Evolutionary conservation across 2,797 vertebrate genomes (phyloP), one percentile per base, ranked within the genome.

Genomic region (Nothura maculosa): DNA sequence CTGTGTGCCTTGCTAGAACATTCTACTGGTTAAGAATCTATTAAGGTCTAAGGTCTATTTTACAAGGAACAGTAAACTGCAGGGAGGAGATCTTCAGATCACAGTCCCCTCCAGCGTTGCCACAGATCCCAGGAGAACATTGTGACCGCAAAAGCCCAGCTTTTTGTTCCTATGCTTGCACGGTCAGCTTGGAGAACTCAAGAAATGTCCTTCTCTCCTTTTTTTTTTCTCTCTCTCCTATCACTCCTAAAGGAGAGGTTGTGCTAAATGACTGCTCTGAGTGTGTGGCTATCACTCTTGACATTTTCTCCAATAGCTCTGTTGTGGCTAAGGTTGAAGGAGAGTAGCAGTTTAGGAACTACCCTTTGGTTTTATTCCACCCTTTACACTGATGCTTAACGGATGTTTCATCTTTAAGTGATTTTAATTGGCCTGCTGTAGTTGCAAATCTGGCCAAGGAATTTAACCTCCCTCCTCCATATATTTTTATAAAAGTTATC

Each of bases 281-380:
- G 13, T 54, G 70, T 4, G 6, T 7, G 25, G 48, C 22, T 1
- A 0, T 74, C 0, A 0, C 10, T 52, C 8, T 52, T 52, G 27
- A 12, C 30, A 40, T 4, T 40, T 85, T 8, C 66, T 70, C 24
- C 32, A 80, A 32, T n/a, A 90, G 27, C 18, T 22, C 25, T 73
- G 17, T 34, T 79, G 57, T 79, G 47, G 18, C 34, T 55, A 36
- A 66, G 34, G 48, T 63, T 68, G 47, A 69, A 64, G 15, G 11
- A 4, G 14, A 80, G 25, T 78, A 78, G 7, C 24, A 68, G 16
- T 22, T 85, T 38, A 62, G 72, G 22, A 30, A 84, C 81, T 66
- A 62, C 9, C 16, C 38, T 55, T 72, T 28, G 30, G 8, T 84
- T 90, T 84, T 81, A 14, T n/a, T 91, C 72, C 45, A 18, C 48